Percentiles rank a stretch among this genome's conserved stretches.
These are phyloP conservation scores for Craterocephalus amniculus DNA, from an alignment of 2,797 vertebrate genomes.

Conservation along the genomic window DNA sequence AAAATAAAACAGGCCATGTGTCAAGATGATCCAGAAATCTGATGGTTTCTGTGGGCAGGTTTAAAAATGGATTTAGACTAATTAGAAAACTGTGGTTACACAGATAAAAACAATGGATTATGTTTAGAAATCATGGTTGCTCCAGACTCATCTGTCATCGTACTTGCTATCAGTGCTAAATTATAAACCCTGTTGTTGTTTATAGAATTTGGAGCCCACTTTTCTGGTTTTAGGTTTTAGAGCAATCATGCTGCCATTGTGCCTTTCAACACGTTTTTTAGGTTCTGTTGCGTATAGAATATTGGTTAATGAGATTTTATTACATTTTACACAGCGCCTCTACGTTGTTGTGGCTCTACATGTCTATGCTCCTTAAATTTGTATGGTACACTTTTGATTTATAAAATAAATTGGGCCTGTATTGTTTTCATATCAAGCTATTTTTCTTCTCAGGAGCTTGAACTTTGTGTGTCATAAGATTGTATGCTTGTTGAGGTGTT, in stretches of 20 bases:
- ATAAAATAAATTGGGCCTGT: too few species aligned
- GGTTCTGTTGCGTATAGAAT: neutral
- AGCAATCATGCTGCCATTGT: too few species aligned
- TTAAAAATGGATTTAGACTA: neutral
- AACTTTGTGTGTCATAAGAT: too few species aligned
- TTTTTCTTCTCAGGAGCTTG: neutral
- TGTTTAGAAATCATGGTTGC: neutral
- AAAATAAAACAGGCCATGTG: too few species aligned
- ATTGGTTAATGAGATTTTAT: neutral
- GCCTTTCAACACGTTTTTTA: neutral
- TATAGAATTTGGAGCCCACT: neutral
- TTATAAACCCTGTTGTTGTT: neutral
- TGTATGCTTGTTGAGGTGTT: neutral
- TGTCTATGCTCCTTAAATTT: too few species aligned
- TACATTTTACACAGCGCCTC: neutral
- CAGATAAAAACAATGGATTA: neutral
- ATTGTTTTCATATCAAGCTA: neutral
- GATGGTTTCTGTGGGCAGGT: neutral
- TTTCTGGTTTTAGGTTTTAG: too few species aligned
- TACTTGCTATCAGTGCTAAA: too few species aligned
- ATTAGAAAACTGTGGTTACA: neutral
- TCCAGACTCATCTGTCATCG: neutral
- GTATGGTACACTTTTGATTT: too few species aligned
- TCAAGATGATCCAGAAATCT: too few species aligned
- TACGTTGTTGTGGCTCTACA: too few species aligned